Evolutionary conservation across 2,888 invertebrate species (phyloP), one percentile per base, ranked within the genome.

Genomic region (Tinea semifulvella): DNA sequence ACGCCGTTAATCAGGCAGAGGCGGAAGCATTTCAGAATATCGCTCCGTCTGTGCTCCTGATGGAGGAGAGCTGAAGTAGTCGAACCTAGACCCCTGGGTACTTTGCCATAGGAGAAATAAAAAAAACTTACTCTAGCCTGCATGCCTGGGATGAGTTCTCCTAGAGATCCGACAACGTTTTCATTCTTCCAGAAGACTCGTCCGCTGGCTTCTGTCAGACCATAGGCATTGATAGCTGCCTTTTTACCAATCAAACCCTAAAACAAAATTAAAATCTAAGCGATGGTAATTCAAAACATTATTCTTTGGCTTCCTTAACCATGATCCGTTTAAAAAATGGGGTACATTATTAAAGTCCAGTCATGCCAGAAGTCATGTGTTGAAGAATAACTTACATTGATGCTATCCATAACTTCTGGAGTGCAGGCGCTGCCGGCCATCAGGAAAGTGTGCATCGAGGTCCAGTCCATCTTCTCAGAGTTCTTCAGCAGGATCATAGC

Each of bases 401-500:
- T 28, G n/a, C 26, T 42, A 19, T 35, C 35, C 8, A 42, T 25
- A 16, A 47, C 28, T 11, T 28, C 47, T 11, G 26, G 25, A 13
- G 40, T 16, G 11, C 36, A 13, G 3, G 22, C 31, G 13, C 42
- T 31, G 2, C 47, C 47, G 27, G 44, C 39, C 25, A 47, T 14
- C 7, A 27, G 14, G 28, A 47, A 44, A 3, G 44, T 44, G 7
- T 47, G 20, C 13, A 47, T 27, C 10, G 40, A 31, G 4, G 27
- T 35, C 47, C 47, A 47, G 27, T 44, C 40, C 22, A 47, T 42
- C 10, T 38, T 25, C 18, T 47, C 47, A n/a, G 42, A 17, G n/a
- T 38, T 11, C 19, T 44, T 42, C 17, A 47, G 47, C 10, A 47
- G 16, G n/a, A 40, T 14, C 5, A 13, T 11, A 3, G 47, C 44